Base-by-base conservation (phyloP, 2,797 vertebrate genomes). In the Artibeus lituratus region DNA sequence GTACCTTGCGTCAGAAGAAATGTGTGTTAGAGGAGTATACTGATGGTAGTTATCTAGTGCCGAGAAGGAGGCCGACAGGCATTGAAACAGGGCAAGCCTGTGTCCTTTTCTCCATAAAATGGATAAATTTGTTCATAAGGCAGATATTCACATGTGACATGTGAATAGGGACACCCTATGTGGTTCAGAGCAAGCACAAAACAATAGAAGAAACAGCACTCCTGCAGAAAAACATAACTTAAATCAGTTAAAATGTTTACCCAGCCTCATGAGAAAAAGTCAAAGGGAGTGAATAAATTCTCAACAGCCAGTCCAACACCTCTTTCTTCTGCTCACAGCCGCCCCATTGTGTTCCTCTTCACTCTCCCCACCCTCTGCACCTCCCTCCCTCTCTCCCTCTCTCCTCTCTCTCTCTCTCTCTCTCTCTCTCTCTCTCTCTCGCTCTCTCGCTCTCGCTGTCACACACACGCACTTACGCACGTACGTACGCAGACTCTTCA, bases 161-260 rank as follows among this genome's bases (percentile, higher is more conserved):
- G 70, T 44, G 70, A 83, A 51, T 18, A 51, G 39, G 59, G 32
- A 90, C 7, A 18, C 26, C 19, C 59, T 35, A 0, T 53, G 39
- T 67, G 24, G 29, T 88, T 92, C n/a, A 51, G n/a, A 37, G 35
- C 29, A 84, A 91, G 49, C 21, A 67, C 49, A 89, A 94, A 83
- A 37, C 87, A 62, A 12, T 18, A 12, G 69, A 83, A 83, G 70
- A 87, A 87, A 69, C 29, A 69, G 18, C 37, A 69, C 18, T 92
- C 65, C 29, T 80, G 29, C 14, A 74, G 74, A 73, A 73, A 87
- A 89, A 32, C 49, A 16, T 67, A 67, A 47, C 55, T 90, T 90
- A 90, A 89, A 51, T 82, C 42, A 51, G 35, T 73, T 82, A 84
- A 92, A 55, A 88, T 91, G 91, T 91, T 88, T 80, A 57, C 47